These are phyloP conservation scores for Paracanthobrama guichenoti DNA, from an alignment of 2,113 vertebrate species.

Conservation along the genomic window DNA sequence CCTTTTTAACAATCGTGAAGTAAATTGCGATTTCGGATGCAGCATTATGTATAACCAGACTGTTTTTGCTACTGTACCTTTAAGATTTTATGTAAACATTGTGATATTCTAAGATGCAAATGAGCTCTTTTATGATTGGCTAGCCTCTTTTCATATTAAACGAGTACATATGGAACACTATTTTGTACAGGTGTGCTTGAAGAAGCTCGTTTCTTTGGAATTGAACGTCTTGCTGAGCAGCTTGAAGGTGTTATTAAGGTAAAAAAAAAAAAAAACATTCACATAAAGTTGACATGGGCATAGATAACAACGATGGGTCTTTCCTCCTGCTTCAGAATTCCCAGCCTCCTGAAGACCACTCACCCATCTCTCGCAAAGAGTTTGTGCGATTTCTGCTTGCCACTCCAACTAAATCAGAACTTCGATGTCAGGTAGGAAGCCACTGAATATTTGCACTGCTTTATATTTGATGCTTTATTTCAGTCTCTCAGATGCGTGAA, in stretches of 20 bases:
- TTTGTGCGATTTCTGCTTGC: constrained; percentile 94
- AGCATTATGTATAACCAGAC: background rate
- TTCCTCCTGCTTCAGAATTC: constrained; percentile 77
- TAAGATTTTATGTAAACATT: background rate
- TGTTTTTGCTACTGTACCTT: background rate
- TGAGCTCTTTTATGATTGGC: background rate
- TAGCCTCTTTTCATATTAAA: background rate
- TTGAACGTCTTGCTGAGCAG: constrained; percentile 93
- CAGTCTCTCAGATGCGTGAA: too few species aligned
- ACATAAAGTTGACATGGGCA: background rate
- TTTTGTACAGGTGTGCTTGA: constrained; percentile 85
- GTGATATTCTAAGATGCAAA: background rate
- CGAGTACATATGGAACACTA: background rate
- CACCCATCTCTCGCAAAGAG: constrained; percentile 94
- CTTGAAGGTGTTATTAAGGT: constrained; percentile 93
- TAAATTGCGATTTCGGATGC: too few species aligned
- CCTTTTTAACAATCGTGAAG: too few species aligned
- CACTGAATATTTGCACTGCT: background rate
- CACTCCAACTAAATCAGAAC: constrained; percentile 95
- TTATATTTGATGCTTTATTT: background rate
- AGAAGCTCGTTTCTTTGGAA: constrained; percentile 97
- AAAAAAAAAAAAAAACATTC: constrained; percentile 16
- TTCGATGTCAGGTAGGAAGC: constrained; percentile 89
- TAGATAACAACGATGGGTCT: background rate
- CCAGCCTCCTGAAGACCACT: constrained; percentile 93